Base-by-base conservation (phyloP, 2,113 vertebrate genomes). In the Xyrauchen texanus region DNA sequence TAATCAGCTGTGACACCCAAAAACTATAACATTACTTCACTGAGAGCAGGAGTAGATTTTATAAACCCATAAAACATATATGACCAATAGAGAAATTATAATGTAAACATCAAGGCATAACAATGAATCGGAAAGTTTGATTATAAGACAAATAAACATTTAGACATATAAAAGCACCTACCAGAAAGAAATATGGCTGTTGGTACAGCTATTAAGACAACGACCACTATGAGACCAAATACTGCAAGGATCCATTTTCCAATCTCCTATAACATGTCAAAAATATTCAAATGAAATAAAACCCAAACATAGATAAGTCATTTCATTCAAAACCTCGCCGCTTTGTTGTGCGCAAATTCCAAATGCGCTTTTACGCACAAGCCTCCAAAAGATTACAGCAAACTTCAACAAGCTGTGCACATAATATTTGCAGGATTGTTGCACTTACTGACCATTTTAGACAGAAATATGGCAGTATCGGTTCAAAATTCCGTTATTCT, bases 171-270 rank as follows among this genome's bases (percentile, higher is more conserved):
- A 61, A 67, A 77, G 9, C 2, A 82, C 91, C 84, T 86, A 94
- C 93, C 90, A 0, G 83, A 89, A 4, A 93, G 47, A 64, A 66
- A 87, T 2, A 94, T 67, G 4, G 80, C 84, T 1, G 90, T 91
- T 8, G 93, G 93, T 0, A 94, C 93, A 10, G 85, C 89, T 7
- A 94, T 93, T 60, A 92, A 58, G 7, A 83, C 58, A 34, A 92
- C 83, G 15, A 93, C 87, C 34, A 86, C 88, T 0, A 83, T 85
- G 0, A 85, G 8, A 9, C 86, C 92, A 3, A 86, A 55, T 12
- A 92, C 47, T 8, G 86, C 91, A 4, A 94, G 79, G 44, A 92
- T 3, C 57, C 91, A 82, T 80, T 93, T 93, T 4, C 63, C 82
- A 47, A 88, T n/a, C n/a, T 86, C 81, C 92, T 94, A 87, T 13